phyloP scores from a whole-genome alignment of 2,113 vertebrate species.

The Regulus satrapa region DNA sequence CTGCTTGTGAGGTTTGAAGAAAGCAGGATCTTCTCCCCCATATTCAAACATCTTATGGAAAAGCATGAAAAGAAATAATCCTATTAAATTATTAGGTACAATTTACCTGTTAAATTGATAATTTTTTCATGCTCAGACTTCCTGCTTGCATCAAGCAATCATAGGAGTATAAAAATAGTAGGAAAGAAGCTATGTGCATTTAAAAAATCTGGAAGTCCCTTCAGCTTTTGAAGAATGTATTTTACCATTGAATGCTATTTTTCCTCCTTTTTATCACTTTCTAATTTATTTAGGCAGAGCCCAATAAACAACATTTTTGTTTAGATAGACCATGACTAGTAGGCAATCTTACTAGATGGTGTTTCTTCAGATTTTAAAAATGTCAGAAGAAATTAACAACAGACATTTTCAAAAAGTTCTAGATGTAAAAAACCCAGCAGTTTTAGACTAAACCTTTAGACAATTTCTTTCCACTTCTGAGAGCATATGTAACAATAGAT shows the following conservation, averaged over 20 bases:
- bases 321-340: neutral
- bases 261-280: neutral
- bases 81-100: neutral
- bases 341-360: neutral
- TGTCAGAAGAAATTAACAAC: neutral
- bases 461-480: neutral
- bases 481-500: conserved; percentile 28
- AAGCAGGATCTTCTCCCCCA: neutral
- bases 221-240: neutral
- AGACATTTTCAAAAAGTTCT: neutral
- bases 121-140: neutral
- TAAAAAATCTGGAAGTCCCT: neutral
- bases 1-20: neutral
- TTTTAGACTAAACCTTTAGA: neutral
- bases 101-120: neutral
- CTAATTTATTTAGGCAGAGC: neutral
- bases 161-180: neutral
- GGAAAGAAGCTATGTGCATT: neutral
- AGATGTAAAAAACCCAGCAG: neutral
- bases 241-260: neutral
- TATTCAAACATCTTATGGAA: neutral
- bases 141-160: neutral
- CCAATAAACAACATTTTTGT: neutral
- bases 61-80: neutral
- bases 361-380: neutral